A percentile compares a stretch with the other conserved stretches of the same genome.
These are phyloP conservation scores for Clarias macrocephalus DNA, from an alignment of 2,113 vertebrate genomes.

Conservation along the genomic window DNA sequence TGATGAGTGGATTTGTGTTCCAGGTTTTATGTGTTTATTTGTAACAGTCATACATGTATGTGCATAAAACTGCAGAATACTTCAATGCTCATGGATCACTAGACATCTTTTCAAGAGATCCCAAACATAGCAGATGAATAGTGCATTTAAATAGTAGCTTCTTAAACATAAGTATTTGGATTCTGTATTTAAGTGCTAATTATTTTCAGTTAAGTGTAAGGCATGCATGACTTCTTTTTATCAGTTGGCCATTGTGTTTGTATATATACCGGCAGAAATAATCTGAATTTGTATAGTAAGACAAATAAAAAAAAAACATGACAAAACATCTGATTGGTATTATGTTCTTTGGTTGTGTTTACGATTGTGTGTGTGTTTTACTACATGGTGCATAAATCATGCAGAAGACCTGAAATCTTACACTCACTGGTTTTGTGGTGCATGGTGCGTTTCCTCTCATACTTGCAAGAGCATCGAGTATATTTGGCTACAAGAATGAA, in stretches of 20 bases:
- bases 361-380: background rate
- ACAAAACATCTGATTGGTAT: background rate
- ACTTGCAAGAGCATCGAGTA: background rate
- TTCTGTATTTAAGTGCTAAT: background rate
- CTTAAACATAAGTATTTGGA: background rate
- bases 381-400: background rate
- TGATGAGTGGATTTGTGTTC: background rate
- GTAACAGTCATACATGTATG: background rate
- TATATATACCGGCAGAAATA: conserved; percentile 37
- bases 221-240: conserved; percentile 9
- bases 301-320: conserved; percentile 17
- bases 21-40: background rate
- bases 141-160: background rate
- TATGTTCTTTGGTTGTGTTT: background rate
- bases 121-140: background rate
- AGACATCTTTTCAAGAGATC: background rate
- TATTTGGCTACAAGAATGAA: background rate
- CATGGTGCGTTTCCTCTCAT: background rate
- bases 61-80: background rate
- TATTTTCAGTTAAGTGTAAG: conserved; percentile 5
- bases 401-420: background rate
- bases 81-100: background rate
- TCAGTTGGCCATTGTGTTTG: conserved; percentile 24
- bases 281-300: conserved; percentile 49
- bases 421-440: background rate